Evolutionary conservation across 2,113 vertebrate genomes (phyloP), one percentile per base, ranked within the genome.

Genomic region (Pontoporia blainvillei): DNA sequence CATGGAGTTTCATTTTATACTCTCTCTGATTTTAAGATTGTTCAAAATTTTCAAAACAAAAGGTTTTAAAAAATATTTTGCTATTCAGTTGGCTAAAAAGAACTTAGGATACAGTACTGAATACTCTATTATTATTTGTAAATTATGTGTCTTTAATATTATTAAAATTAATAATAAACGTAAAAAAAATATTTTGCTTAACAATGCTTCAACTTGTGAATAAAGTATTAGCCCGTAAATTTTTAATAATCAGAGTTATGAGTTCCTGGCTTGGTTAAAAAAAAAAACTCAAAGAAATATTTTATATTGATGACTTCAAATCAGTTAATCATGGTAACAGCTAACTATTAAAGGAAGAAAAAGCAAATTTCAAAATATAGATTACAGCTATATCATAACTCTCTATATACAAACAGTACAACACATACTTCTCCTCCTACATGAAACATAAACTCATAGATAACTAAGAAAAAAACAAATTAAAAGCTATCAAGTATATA

Each of bases 111-210:
- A 52, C 52, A 52, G 52, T 52, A 52, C 15, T 52, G 52, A 52
- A 52, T 52, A 52, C 49, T 52, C 49, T 17, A 52, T 52, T 52
- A 52, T 52, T 52, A 52, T 6, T 52, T 52, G 52, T 17, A 52
- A 52, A 17, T 52, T 52, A 52, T 52, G 49, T 17, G 52, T 52
- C 52, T 52, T 52, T 52, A 52, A 52, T 17, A 52, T 52, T 52
- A 52, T 52, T 52, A 52, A 52, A 52, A 52, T 52, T 52, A 52
- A 52, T 52, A 52, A 52, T 18, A 52, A 52, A 18, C 15, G 5
- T 52, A 17, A 6, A 8, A 64, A 96, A 96, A 85, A 78, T n/a
- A 62, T 46, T 88, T 92, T 96, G 66, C 8, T 72, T 94, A 79
- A 84, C 54, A 88, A 94, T 7, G 1, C 27, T 76, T 49, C 78